Conservation (phyloP, 1,140 invertebrate species). For the Polypedilum vanderplanki region DNA sequence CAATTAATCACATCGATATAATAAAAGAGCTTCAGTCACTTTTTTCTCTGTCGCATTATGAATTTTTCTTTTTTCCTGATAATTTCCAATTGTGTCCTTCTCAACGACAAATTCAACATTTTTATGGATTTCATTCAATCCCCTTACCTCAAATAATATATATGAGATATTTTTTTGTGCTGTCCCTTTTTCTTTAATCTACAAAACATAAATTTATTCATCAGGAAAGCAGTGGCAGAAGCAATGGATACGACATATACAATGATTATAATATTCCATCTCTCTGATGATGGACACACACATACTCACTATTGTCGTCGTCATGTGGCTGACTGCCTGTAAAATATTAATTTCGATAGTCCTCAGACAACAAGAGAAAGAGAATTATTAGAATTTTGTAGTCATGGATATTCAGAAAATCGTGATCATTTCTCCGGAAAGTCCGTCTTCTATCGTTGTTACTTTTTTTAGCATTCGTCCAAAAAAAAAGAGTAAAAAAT, state of each 20-base stretch:
- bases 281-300: not conserved
- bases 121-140: not conserved
- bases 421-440: constrained; percentile 21
- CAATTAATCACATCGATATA: constrained; percentile 28
- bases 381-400: not conserved
- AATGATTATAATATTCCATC: constrained; percentile 18
- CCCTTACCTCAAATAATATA: not conserved
- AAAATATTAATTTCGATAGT: constrained; percentile 19
- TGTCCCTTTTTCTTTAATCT: constrained; percentile 2
- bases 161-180: not conserved
- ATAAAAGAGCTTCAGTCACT: not conserved
- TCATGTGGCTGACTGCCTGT: not conserved
- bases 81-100: not conserved
- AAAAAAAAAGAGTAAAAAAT: not conserved
- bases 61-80: not conserved
- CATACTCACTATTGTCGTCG: not conserved
- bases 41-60: not conserved
- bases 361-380: not conserved
- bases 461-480: not conserved
- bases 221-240: not conserved
- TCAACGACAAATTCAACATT: not conserved
- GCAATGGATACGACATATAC: not conserved
- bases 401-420: not conserved
- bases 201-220: constrained; percentile 20
- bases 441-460: not conserved